phyloP scores from a whole-genome alignment of 2,797 vertebrate genomes.

The Melanotaenia pygmaea region DNA sequence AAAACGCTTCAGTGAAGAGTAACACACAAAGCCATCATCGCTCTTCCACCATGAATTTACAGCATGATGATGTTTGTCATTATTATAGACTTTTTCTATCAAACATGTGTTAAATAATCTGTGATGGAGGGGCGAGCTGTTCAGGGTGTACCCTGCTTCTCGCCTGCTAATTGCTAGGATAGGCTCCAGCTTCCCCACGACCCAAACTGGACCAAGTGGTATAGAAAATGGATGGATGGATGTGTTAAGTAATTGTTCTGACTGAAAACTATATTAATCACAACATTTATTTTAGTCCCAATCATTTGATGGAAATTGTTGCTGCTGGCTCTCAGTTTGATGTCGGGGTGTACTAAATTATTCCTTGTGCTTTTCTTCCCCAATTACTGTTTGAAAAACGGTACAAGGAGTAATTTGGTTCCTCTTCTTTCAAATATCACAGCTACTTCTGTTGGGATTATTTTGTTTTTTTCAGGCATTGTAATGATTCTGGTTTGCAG shows the following conservation, averaged over 20 bases:
- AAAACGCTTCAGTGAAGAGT: background rate
- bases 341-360: conserved; percentile 8
- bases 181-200: too few relatives aligned
- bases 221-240: too few relatives aligned
- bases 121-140: too few relatives aligned
- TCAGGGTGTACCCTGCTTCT: too few relatives aligned
- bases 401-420: conserved; percentile 2
- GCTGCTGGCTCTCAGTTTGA: background rate
- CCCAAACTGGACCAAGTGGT: too few relatives aligned
- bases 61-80: background rate
- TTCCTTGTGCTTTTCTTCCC: background rate
- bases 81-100: too few relatives aligned
- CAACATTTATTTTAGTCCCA: background rate
- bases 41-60: background rate
- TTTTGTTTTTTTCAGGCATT: conserved; percentile 2
- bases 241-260: background rate
- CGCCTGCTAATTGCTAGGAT: too few relatives aligned
- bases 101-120: background rate
- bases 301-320: conserved; percentile 5
- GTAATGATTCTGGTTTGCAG: background rate
- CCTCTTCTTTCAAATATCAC: conserved; percentile 3
- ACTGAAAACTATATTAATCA: background rate
- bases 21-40: background rate
- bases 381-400: background rate
- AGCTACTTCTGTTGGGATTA: background rate